Percentiles rank a stretch among this genome's conserved stretches.
Evolutionary conservation across 2,113 vertebrate genomes (phyloP).

Genomic region (Paralichthys olivaceus): DNA sequence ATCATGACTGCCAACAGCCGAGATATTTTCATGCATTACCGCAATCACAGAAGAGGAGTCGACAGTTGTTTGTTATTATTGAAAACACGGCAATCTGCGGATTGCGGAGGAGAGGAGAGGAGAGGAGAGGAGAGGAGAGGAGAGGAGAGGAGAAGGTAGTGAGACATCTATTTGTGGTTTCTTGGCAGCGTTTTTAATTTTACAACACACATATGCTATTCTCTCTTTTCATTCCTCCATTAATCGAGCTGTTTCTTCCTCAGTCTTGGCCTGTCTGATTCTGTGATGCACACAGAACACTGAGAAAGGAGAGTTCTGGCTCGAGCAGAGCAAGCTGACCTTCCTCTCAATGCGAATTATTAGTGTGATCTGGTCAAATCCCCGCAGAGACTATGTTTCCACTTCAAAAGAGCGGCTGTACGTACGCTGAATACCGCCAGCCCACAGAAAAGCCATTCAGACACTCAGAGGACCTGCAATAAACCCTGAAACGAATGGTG

Average conservation of each 20-base stretch:
- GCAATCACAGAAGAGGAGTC: constrained; percentile 8
- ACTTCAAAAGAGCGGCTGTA: constrained; percentile 78
- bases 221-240: constrained; percentile 2
- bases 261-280: not conserved
- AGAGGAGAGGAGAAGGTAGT: not conserved
- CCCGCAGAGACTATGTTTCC: constrained; percentile 69
- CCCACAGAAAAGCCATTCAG: constrained; percentile 56
- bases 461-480: constrained; percentile 56
- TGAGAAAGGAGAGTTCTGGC: constrained; percentile 23
- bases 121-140: constrained; percentile 10
- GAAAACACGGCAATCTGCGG: constrained; percentile 41
- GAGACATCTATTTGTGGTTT: not conserved
- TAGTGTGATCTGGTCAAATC: constrained; percentile 74
- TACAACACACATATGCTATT: not conserved
- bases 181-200: constrained; percentile 29
- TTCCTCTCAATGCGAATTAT: constrained; percentile 71
- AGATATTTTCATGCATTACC: constrained; percentile 39
- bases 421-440: constrained; percentile 70
- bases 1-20: constrained; percentile 37
- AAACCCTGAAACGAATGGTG: constrained; percentile 48
- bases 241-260: not conserved
- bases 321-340: constrained; percentile 64
- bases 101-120: constrained; percentile 14
- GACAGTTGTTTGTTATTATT: constrained; percentile 48
- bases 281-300: not conserved